Percentiles rank a stretch among this genome's conserved stretches.
Conservation (phyloP, 2,113 vertebrate species). For the Marmota monax region DNA sequence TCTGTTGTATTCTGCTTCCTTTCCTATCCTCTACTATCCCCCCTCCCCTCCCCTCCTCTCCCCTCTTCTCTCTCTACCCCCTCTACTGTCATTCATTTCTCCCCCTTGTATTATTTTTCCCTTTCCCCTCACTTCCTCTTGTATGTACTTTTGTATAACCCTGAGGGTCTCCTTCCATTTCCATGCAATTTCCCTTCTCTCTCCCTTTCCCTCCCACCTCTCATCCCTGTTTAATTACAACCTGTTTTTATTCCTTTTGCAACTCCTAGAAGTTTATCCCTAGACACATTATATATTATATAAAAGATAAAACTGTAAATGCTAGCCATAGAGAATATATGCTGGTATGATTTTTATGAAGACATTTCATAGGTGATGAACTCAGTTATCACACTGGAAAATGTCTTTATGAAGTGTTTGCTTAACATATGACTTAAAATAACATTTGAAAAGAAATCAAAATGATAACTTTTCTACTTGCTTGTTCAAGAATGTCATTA, state of each 20-base stretch:
- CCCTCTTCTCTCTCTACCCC: too few relatives aligned
- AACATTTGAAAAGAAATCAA: conserved; percentile 56
- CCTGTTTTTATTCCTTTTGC: not conserved
- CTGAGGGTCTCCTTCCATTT: too few relatives aligned
- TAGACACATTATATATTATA: not conserved
- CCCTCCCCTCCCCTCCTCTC: too few relatives aligned
- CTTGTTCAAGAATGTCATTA: not conserved
- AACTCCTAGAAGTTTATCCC: not conserved
- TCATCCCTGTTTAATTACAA: not conserved
- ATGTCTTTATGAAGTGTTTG: not conserved
- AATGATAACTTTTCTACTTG: conserved; percentile 33
- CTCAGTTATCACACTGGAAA: not conserved
- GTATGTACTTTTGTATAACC: too few relatives aligned
- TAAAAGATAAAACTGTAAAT: not conserved
- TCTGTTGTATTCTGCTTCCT: too few relatives aligned
- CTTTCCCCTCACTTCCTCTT: too few relatives aligned
- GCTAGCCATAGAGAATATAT: not conserved
- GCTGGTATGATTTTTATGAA: not conserved
- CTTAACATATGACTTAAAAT: conserved; percentile 50
- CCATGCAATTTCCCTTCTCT: too few relatives aligned
- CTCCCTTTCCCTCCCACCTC: too few relatives aligned
- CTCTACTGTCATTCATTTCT: too few relatives aligned
- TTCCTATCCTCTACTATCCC: too few relatives aligned
- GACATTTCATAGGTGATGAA: not conserved
- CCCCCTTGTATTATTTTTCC: too few relatives aligned